Base-by-base conservation (phyloP, 2,888 invertebrate genomes). In the Sinelater perroti region DNA sequence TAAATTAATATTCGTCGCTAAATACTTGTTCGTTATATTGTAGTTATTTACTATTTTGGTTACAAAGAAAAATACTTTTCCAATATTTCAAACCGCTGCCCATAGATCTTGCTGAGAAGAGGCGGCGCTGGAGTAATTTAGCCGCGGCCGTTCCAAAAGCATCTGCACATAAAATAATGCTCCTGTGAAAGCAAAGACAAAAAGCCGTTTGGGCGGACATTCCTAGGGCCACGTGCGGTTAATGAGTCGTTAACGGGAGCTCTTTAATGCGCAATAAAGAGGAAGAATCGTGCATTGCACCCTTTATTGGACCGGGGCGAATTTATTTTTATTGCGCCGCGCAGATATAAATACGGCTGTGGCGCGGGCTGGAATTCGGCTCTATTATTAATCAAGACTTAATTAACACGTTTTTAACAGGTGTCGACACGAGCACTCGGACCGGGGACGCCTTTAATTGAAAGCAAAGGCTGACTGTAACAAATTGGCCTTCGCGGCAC, bases 371-470 rank as follows among this genome's bases (percentile, higher is more conserved):
- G 33, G 28, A 14, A 44, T 52, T 44, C 13, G 31, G 35, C 20
- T 33, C 13, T 14, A 52, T 52, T 52, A 42, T 52, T 52, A 52
- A 52, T 52, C 52, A 52, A 44, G 44, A 17, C 52, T 44, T 52
- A 52, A 52, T 52, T 52, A 52, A 52, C 52, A 44, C 30, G 44
- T 30, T 44, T 44, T 42, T 52, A 42, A 31, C 21, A 24, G 17
- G 17, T 28, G 24, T 38, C 14, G 50, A 50, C 35, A 11, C 17
- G 24, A 21, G 10, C 6, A 8, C 35, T 35, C 3, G 16, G 24
- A 7, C 4, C 3, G 3, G 14, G 13, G 10, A 16, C 20, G 20
- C 3, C 17, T 51, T 38, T 51, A 51, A 51, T 40, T 51, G 17
- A 38, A 51, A 51, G 36, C 38, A 31, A 40, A 20, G 11, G 40